These are phyloP conservation scores for Pardosa pseudoannulata DNA, from an alignment of 2,888 invertebrate species.

Conservation along the genomic window DNA sequence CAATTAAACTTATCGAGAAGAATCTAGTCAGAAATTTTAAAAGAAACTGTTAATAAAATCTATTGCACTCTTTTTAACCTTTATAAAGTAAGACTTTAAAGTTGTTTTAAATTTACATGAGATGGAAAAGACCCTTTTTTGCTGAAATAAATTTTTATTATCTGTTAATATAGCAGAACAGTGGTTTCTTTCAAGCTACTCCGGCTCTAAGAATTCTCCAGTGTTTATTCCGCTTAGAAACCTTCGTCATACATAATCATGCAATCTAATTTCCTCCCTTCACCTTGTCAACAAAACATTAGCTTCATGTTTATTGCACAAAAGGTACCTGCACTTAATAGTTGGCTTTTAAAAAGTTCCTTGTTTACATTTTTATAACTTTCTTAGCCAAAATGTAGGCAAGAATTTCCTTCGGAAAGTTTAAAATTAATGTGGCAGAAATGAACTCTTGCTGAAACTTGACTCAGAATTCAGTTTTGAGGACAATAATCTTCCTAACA, in stretches of 20 bases:
- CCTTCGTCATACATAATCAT: neutral
- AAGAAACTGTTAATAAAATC: too few relatives aligned
- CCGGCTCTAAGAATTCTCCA: neutral
- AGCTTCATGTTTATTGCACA: neutral
- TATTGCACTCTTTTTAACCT: too few relatives aligned
- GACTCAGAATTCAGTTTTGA: neutral
- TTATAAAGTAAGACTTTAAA: too few relatives aligned
- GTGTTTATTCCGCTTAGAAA: neutral
- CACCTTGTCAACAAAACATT: neutral
- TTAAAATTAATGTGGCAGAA: conserved; percentile 1
- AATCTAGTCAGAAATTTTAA: too few relatives aligned
- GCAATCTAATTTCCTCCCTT: neutral
- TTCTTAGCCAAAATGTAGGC: neutral
- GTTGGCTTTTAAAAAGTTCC: neutral
- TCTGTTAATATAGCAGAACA: too few relatives aligned
- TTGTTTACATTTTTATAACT: neutral
- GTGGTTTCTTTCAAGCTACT: neutral
- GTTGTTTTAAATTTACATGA: too few relatives aligned
- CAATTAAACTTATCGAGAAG: too few relatives aligned
- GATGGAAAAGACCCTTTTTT: too few relatives aligned
- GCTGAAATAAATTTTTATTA: too few relatives aligned
- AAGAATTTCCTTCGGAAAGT: conserved; percentile 1
- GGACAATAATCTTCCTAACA: neutral
- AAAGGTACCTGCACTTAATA: neutral
- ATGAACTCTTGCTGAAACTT: neutral